Evolutionary conservation across 2,113 vertebrate genomes (phyloP).

Genomic region (Tetrax tetrax): DNA sequence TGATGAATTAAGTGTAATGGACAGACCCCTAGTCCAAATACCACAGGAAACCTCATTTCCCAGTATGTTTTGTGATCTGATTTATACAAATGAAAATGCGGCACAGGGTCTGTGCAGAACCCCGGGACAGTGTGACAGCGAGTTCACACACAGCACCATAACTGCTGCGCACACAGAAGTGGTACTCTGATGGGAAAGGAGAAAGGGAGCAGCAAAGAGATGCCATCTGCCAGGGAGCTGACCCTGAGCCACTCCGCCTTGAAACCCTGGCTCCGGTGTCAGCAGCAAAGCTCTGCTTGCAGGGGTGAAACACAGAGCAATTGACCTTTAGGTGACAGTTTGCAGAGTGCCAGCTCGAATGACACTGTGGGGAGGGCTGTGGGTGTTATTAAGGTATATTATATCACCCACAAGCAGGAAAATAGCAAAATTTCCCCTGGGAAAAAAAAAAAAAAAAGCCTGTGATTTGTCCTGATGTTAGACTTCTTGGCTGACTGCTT

Average conservation of each 20-base stretch:
- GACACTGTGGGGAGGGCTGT: neutral
- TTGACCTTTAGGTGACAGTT: conserved; percentile 15
- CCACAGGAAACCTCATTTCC: neutral
- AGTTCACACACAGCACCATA: accelerated
- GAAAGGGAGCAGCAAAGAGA: neutral
- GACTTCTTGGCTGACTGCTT: neutral
- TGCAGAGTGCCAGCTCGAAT: neutral
- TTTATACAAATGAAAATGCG: neutral
- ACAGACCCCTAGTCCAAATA: neutral
- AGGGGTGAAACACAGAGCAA: neutral
- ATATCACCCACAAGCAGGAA: neutral
- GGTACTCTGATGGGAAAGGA: neutral
- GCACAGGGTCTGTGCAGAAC: neutral
- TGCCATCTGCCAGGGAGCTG: conserved; percentile 50
- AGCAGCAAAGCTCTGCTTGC: conserved; percentile 4
- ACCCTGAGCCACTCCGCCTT: neutral
- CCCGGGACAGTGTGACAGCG: accelerated
- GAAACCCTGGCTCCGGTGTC: neutral
- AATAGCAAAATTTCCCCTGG: neutral
- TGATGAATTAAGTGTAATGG: neutral
- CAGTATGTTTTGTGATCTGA: neutral
- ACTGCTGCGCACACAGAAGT: neutral
- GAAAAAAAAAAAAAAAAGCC: neutral
- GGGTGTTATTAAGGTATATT: neutral
- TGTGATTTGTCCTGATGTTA: neutral